Conservation (phyloP, 2,113 vertebrate genomes). For the Anarrhichthys ocellatus region DNA sequence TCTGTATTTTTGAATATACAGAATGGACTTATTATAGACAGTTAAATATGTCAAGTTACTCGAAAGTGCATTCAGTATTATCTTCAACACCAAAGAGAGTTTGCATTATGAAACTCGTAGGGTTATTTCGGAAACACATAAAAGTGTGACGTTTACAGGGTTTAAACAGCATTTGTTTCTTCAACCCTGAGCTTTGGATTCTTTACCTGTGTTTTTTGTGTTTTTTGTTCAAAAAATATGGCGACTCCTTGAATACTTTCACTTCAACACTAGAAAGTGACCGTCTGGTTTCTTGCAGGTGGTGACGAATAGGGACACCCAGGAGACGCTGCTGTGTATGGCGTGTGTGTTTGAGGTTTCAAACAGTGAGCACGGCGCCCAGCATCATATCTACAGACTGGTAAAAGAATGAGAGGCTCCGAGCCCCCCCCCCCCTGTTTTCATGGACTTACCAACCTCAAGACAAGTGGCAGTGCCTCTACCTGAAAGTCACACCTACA, state of each 20-base stretch:
- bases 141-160: no score
- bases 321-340: conserved; percentile 99
- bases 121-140: background rate
- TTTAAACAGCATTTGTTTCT: no score
- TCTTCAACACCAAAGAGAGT: background rate
- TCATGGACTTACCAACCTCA: conserved; percentile 93
- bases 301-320: conserved; percentile 98
- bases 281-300: conserved; percentile 84
- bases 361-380: conserved; percentile 98
- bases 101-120: background rate
- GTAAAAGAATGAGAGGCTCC: conserved; percentile 92
- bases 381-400: conserved; percentile 99
- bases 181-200: background rate
- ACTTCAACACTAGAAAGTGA: background rate
- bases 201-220: background rate
- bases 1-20: background rate
- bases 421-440: conserved; percentile 33
- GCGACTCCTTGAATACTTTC: background rate
- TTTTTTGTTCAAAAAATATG: background rate
- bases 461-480: conserved; percentile 94
- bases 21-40: background rate
- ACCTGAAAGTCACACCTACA: conserved; percentile 86
- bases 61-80: background rate
- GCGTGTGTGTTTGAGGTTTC: conserved; percentile 99
- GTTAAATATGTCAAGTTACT: background rate